A percentile compares a stretch with the other conserved stretches of the same genome.
Conservation (phyloP, 2,888 invertebrate species). For the Drosophila nigricruria region DNA sequence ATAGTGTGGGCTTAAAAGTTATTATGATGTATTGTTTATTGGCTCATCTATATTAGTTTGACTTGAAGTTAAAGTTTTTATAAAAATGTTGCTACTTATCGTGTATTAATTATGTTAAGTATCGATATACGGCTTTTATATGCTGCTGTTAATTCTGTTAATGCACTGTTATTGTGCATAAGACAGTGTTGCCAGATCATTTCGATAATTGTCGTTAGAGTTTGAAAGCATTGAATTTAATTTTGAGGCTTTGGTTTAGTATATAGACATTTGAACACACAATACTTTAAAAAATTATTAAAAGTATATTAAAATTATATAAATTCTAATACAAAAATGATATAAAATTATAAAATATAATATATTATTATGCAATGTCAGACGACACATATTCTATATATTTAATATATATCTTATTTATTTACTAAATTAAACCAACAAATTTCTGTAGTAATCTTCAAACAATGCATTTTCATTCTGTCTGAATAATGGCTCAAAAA, state of each 20-base stretch:
- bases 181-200: slow-evolving; percentile 4
- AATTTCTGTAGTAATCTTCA: slow-evolving; percentile 10
- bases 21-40: too few relatives aligned
- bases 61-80: background rate
- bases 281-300: background rate
- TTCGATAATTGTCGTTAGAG: background rate
- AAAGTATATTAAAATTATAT: background rate
- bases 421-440: background rate
- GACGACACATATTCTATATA: background rate
- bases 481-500: slow-evolving; percentile 4
- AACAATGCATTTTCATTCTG: slow-evolving; percentile 21
- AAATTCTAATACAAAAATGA: background rate
- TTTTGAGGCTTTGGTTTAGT: background rate
- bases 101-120: background rate
- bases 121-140: background rate
- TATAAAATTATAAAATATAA: too few relatives aligned
- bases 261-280: background rate
- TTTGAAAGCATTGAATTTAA: background rate
- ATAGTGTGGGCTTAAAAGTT: background rate
- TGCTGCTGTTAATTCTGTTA: background rate
- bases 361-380: too few relatives aligned
- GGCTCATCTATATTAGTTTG: too few relatives aligned
- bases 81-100: background rate
- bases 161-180: background rate
- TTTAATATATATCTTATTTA: too few relatives aligned